Evolutionary conservation across 2,113 vertebrate genomes (phyloP).

Genomic region (Phainopepla nitens): DNA sequence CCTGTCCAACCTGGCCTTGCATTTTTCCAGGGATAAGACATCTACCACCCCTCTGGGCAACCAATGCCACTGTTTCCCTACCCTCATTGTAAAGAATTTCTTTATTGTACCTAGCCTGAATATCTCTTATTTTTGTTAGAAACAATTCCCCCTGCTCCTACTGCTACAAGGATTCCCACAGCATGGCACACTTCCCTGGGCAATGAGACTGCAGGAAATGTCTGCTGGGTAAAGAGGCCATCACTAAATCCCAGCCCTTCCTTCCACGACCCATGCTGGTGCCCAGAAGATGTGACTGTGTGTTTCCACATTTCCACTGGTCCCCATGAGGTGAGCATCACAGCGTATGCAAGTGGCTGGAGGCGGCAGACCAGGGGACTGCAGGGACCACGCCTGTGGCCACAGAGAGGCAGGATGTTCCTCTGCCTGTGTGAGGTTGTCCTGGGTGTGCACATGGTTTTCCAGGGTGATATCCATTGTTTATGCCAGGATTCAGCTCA

Average conservation of each 20-base stretch:
- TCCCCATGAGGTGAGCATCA: rapidly evolving
- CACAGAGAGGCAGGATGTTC: rapidly evolving
- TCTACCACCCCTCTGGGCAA: background rate
- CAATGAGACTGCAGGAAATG: background rate
- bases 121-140: background rate
- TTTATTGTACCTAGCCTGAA: background rate
- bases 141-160: background rate
- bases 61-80: background rate
- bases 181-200: background rate
- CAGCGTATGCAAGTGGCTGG: rapidly evolving
- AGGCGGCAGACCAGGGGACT: background rate
- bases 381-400: background rate
- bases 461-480: background rate
- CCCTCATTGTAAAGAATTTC: background rate
- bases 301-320: background rate
- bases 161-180: background rate
- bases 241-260: background rate
- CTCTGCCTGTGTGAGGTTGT: rapidly evolving
- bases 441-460: rapidly evolving
- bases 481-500: background rate
- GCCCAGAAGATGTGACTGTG: background rate
- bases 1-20: background rate
- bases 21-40: background rate
- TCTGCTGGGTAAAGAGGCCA: background rate
- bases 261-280: background rate